Evolutionary conservation across 1,140 invertebrate genomes (phyloP), one percentile per base, ranked within the genome.

Genomic region (Lasioglossum albipes): DNA sequence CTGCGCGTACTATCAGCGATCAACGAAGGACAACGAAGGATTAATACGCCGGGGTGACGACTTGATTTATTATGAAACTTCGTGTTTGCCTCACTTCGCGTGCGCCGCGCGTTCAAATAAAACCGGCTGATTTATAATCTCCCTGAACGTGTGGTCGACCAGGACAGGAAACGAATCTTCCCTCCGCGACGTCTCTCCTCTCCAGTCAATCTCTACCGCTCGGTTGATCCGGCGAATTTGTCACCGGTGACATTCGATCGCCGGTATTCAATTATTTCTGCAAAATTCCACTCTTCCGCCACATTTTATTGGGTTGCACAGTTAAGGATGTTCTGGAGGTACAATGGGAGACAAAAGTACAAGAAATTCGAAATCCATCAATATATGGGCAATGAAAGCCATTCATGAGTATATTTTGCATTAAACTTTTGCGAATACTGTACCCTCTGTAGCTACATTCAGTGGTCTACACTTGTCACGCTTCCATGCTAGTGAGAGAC

Each of bases 51-150:
- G 5, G 18, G 42, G 66, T 41, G 75, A 49, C 66, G 41, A 69
- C 22, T 77, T 77, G 66, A 77, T 77, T 77, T 77, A 77, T 77
- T 49, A 62, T 31, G 22, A 27, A 77, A 70, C 54, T 49, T 70
- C 75, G 75, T 76, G 65, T 42, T 12, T 49, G 49, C 18, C 31
- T 42, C 18, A 59, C 64, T 16, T 77, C 66, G 54, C 66, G 66
- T 77, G 75, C 22, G 66, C 45, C 54, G 41, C 66, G 66, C 75
- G 54, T 61, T 49, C 66, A 27, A 77, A 69, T 36, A 61, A 20
- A 77, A 27, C 13, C 41, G 41, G 52, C 41, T 69, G 75, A 70
- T 77, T 77, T 77, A 77, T 62, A 77, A 77, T 61, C 52, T 45
- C 13, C 22, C 41, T 18, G 2, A 27, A 66, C 52, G 18, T 68